Base-by-base conservation (phyloP, 2,113 vertebrate species). In the Silurus asotus region DNA sequence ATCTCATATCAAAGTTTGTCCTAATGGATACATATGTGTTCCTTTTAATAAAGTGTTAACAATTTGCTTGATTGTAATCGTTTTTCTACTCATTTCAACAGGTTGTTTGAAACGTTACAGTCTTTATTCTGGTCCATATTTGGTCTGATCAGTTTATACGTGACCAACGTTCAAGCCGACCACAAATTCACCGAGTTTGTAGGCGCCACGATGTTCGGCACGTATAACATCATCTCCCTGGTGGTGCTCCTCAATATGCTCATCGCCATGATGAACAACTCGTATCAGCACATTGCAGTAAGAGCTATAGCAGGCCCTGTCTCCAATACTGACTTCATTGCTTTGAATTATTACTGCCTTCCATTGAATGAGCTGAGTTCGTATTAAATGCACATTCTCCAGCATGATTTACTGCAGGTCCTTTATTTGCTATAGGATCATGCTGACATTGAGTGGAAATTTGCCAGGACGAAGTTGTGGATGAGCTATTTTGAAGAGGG, bases 401-500 rank as follows among this genome's bases (percentile, higher is more conserved):
- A 53, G 48, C 23, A 61, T 70, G 51, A 80, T 80, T 70, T n/a
- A 69, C 62, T 19, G 19, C 13, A 5, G 75, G 37, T 37, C 79
- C 20, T 0, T 81, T 86, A 55, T 87, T 75, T 25, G 58, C 15
- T 91, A 76, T 90, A 99, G 98, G 98, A 99, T 92, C 98, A 99
- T 86, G 98, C 98, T 83, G 98, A 99, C 86, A 99, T 98, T 86
- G 98, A 99, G 88, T 99, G 98, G 98, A 99, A 99, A 92, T 99
- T 99, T 94, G 98, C 98, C 86, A 95, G 98, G 91, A 99, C 98
- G 78, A 99, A 99, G 91, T 94, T 99, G 84, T 99, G 98, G 98
- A 99, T 99, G 97, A 99, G 98, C 91, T 99, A 99, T 88, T 99
- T 99, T 91, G 98, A 99, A 93, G 98, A 99, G 96, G 98, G 98